A percentile compares a stretch with the other conserved stretches of the same genome.
These are phyloP conservation scores for Kryptolebias marmoratus DNA, from an alignment of 2,113 vertebrate species.

Conservation along the genomic window DNA sequence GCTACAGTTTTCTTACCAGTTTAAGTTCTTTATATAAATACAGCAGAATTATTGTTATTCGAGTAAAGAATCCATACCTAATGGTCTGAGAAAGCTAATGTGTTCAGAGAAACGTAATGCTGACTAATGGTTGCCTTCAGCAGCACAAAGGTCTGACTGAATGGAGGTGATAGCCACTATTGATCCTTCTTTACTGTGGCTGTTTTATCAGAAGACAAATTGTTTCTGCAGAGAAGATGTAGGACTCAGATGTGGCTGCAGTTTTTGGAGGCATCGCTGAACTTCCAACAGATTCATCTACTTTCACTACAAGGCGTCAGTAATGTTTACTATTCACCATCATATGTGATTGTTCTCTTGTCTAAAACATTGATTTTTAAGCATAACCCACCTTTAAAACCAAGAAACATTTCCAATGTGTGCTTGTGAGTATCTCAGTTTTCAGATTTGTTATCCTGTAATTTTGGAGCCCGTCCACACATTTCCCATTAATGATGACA, in stretches of 20 bases:
- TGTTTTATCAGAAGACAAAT: conserved; percentile 72
- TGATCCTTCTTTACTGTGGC: conserved; percentile 62
- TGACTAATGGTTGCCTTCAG: conserved; percentile 46
- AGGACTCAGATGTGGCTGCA: conserved; percentile 47
- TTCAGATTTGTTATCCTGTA: too few relatives aligned
- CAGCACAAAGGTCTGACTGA: conserved; percentile 62
- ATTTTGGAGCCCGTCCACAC: too few relatives aligned
- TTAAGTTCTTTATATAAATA: not conserved
- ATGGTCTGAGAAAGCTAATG: conserved; percentile 28
- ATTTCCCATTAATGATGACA: too few relatives aligned
- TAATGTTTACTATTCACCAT: not conserved
- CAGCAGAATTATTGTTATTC: not conserved
- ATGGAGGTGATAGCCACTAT: conserved; percentile 65
- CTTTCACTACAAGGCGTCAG: not conserved
- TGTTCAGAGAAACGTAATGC: conserved; percentile 42
- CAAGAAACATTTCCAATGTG: too few relatives aligned
- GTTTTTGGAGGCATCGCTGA: conserved; percentile 27
- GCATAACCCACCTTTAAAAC: too few relatives aligned
- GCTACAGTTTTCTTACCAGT: too few relatives aligned
- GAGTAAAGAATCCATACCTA: conserved; percentile 1
- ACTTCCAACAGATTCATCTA: conserved; percentile 22
- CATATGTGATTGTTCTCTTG: not conserved
- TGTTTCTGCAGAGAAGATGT: conserved; percentile 51
- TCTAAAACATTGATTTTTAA: too few relatives aligned
- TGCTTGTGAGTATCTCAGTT: too few relatives aligned